Conservation (phyloP, 2,888 invertebrate species). For the Horisme vitalbata region DNA sequence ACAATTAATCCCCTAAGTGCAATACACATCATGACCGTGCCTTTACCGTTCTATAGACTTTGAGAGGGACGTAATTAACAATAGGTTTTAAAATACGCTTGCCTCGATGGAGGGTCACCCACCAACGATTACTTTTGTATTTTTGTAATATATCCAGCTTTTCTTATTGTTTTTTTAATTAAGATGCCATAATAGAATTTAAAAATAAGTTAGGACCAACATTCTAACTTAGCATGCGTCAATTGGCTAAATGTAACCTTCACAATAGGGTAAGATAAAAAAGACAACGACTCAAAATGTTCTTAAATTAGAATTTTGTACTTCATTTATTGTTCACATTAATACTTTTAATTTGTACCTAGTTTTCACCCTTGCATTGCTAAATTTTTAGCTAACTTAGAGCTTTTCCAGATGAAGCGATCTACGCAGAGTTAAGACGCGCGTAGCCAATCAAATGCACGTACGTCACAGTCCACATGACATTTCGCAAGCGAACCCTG, state of each 20-base stretch:
- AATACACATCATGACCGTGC: conserved; percentile 83
- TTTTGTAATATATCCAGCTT: conserved; percentile 67
- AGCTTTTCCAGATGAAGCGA: no score
- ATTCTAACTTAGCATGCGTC: conserved; percentile 62
- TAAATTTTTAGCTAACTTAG: no score
- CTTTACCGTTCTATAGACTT: conserved; percentile 82
- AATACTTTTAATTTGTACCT: no score
- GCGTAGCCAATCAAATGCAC: no score
- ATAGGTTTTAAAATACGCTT: conserved; percentile 74
- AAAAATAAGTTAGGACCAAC: conserved; percentile 67
- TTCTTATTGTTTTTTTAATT: conserved; percentile 55
- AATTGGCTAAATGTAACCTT: conserved; percentile 64
- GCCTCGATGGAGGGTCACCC: conserved; percentile 59
- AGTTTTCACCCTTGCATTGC: no score
- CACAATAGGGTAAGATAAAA: conserved; percentile 69
- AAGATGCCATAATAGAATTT: conserved; percentile 53
- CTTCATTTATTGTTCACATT: background rate
- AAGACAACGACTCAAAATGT: conserved; percentile 63
- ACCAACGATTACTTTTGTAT: conserved; percentile 68
- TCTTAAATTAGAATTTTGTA: conserved; percentile 24
- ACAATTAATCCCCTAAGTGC: conserved; percentile 78
- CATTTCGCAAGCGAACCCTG: no score
- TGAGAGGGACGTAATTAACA: conserved; percentile 82
- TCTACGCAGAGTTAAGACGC: no score
- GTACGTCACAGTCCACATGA: no score